phyloP scores from a whole-genome alignment of 2,113 vertebrate genomes.

The Panthera leo region DNA sequence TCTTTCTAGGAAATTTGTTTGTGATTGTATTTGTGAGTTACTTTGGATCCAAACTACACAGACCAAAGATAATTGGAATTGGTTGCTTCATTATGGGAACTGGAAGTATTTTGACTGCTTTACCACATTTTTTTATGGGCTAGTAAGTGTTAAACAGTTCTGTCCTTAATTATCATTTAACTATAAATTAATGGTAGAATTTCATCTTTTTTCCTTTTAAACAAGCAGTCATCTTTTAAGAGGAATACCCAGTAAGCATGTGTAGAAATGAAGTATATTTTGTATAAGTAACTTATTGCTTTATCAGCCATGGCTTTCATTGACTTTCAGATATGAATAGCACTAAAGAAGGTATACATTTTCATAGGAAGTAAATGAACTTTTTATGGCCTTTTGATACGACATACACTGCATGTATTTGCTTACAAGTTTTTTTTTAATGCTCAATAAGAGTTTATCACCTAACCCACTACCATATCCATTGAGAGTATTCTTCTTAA shows the following conservation, averaged over 20 bases:
- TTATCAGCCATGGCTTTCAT: background rate
- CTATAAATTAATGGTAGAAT: background rate
- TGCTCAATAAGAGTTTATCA: background rate
- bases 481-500: background rate
- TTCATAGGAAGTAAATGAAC: background rate
- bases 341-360: background rate
- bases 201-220: background rate
- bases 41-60: slow-evolving; percentile 93
- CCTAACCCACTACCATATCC: background rate
- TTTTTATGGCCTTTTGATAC: background rate
- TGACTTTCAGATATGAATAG: background rate
- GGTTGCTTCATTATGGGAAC: slow-evolving; percentile 91
- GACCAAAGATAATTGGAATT: slow-evolving; percentile 90
- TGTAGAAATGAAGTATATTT: background rate
- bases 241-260: background rate
- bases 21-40: slow-evolving; percentile 94
- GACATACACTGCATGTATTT: background rate
- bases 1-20: slow-evolving; percentile 91
- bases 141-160: slow-evolving; percentile 85
- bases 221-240: background rate
- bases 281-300: background rate
- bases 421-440: background rate
- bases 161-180: background rate
- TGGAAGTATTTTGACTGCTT: slow-evolving; percentile 89
- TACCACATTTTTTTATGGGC: slow-evolving; percentile 98